Evolutionary conservation across 2,113 vertebrate species (phyloP), one percentile per base, ranked within the genome.

Genomic region (Odontesthes bonariensis): DNA sequence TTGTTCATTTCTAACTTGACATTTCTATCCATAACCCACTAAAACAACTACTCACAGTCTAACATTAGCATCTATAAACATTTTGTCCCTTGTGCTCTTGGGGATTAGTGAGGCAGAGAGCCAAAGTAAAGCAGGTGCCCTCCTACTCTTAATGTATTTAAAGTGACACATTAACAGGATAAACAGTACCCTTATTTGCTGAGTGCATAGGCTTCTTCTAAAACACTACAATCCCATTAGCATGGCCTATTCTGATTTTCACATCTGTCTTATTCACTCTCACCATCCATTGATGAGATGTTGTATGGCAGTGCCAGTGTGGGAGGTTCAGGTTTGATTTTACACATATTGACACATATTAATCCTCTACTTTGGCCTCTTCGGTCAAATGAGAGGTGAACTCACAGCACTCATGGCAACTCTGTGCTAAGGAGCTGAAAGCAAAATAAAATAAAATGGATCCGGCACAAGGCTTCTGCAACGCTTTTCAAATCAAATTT

Each of bases 101-200:
- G 62, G 87, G 93, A 93, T 93, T 92, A 94, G 82, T 46, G 66
- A 84, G 92, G 93, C 92, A 91, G 14, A 47, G 66, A 60, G 94
- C 93, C 94, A 93, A 89, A 79, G 69, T 51, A 60, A 69, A 31
- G 31, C 69, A 80, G 56, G 57, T 69, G 55, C 65, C 85, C 67
- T 69, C 70, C 85, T 62, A 72, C 84, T 89, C 62, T 65, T 94
- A 94, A 94, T 95, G 91, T 93, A 92, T 93, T 94, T 91, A 94
- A 94, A 93, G 92, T 93, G 94, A 91, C 91, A 93, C 92, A 94
- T 94, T 95, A 94, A 93, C 88, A 72, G 91, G 92, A 94, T 94
- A 95, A 94, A 94, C 92, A 93, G 88, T 85, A 75, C 79, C 86
- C 88, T 94, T 93, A 93, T 94, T 90, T 86, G 82, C 71, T 82